Evolutionary conservation across 2,888 invertebrate species (phyloP).

Genomic region (Eulithis prunata): DNA sequence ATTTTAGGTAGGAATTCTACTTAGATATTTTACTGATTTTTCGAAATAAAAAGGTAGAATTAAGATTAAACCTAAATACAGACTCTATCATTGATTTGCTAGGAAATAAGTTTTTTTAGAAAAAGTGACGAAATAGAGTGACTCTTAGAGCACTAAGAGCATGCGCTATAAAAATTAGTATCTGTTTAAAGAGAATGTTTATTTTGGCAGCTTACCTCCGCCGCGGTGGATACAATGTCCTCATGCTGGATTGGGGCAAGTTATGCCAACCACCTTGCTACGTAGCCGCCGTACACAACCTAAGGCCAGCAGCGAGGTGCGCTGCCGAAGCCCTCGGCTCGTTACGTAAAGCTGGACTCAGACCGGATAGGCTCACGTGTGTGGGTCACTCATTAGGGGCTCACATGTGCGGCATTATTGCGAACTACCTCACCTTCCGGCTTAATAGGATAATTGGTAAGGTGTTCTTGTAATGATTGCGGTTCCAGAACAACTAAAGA

Average conservation of each 20-base stretch:
- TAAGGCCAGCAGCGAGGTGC: constrained; percentile 88
- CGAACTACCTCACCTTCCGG: constrained; percentile 89
- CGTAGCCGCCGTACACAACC: constrained; percentile 90
- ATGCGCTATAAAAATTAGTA: background rate
- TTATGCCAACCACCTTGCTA: constrained; percentile 89
- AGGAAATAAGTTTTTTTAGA: too few relatives aligned
- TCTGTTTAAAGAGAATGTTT: background rate
- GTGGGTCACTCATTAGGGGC: constrained; percentile 92
- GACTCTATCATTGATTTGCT: too few relatives aligned
- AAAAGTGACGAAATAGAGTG: too few relatives aligned
- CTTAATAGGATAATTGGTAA: constrained; percentile 89
- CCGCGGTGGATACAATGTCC: constrained; percentile 90
- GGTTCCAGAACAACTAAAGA: too few relatives aligned
- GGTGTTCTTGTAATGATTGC: background rate
- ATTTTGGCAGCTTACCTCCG: constrained; percentile 86
- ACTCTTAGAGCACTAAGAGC: too few relatives aligned
- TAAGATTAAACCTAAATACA: too few relatives aligned
- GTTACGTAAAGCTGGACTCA: constrained; percentile 86
- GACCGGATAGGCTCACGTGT: constrained; percentile 87
- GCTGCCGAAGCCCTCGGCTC: constrained; percentile 86
- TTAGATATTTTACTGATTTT: too few relatives aligned
- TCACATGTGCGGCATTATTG: constrained; percentile 90
- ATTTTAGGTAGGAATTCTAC: too few relatives aligned
- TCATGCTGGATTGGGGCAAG: constrained; percentile 91
- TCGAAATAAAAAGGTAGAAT: too few relatives aligned